Evolutionary conservation across 1,140 invertebrate genomes (phyloP).

Genomic region (Sinella curviseta): DNA sequence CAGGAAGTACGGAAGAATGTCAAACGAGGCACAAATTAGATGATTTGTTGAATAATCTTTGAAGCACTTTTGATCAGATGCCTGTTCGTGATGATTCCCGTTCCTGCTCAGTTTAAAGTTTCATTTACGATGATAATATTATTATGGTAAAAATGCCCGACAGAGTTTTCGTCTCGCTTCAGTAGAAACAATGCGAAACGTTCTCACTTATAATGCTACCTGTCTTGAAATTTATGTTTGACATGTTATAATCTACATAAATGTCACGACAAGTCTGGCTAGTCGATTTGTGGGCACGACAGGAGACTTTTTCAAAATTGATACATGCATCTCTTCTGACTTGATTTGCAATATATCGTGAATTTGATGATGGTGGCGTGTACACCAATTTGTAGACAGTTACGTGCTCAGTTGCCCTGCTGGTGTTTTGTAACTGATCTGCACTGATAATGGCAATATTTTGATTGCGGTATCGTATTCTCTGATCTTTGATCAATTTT

Average conservation of each 20-base stretch:
- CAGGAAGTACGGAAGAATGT: slow-evolving; percentile 3
- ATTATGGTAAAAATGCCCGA: no score
- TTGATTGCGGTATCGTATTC: neutral
- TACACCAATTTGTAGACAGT: neutral
- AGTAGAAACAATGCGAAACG: neutral
- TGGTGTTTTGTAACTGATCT: neutral
- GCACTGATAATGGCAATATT: neutral
- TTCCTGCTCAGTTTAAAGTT: neutral
- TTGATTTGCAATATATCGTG: no score
- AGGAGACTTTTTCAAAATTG: neutral
- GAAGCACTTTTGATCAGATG: neutral
- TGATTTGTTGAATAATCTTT: slow-evolving; percentile 20
- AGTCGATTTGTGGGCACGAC: neutral
- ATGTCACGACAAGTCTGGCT: neutral
- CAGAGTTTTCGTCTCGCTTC: no score
- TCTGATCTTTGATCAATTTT: neutral
- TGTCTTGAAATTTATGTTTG: slow-evolving; percentile 18
- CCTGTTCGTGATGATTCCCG: neutral
- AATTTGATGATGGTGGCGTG: neutral
- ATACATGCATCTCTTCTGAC: neutral
- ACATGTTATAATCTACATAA: slow-evolving; percentile 20
- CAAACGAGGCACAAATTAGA: slow-evolving; percentile 4
- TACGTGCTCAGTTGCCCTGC: neutral
- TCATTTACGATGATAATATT: no score
- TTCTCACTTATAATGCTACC: slow-evolving; percentile 8